Conservation (phyloP, 2,888 invertebrate genomes). For the Thysanoteuthis rhombus region DNA sequence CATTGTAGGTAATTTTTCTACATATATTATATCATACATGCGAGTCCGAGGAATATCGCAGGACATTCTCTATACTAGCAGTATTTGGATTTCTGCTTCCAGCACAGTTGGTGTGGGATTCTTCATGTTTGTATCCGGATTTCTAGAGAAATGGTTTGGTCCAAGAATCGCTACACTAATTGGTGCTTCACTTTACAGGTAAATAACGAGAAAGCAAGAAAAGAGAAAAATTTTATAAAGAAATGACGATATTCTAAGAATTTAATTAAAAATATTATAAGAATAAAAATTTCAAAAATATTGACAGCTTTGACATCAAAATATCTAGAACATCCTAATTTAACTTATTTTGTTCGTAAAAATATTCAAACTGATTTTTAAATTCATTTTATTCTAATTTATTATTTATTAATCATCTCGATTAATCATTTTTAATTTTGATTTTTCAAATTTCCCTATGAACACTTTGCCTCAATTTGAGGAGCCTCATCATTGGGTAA, state of each 20-base stretch:
- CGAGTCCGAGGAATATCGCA: slow-evolving; percentile 45
- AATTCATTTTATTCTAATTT: no score
- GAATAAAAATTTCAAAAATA: neutral
- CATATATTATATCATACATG: slow-evolving; percentile 60
- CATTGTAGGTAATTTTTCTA: slow-evolving; percentile 56
- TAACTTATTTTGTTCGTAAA: no score
- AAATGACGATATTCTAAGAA: neutral
- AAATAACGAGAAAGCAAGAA: neutral
- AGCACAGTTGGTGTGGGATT: slow-evolving; percentile 57
- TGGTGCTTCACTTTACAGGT: slow-evolving; percentile 60
- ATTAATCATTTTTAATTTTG: no score
- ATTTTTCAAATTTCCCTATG: no score
- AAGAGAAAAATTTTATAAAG: neutral
- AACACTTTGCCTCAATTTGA: no score
- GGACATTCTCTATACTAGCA: slow-evolving; percentile 48
- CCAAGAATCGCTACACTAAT: slow-evolving; percentile 53
- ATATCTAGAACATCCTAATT: no score
- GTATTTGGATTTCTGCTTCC: slow-evolving; percentile 58
- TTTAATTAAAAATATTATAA: no score
- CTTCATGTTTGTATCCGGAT: slow-evolving; percentile 61
- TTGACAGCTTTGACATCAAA: no score
- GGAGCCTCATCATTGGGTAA: no score
- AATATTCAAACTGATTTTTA: neutral
- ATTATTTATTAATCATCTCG: no score
- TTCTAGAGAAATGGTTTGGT: slow-evolving; percentile 58